Percentiles rank a stretch among this genome's conserved stretches.
Evolutionary conservation across 2,797 vertebrate species (phyloP).

Genomic region (Pelodytes ibericus): DNA sequence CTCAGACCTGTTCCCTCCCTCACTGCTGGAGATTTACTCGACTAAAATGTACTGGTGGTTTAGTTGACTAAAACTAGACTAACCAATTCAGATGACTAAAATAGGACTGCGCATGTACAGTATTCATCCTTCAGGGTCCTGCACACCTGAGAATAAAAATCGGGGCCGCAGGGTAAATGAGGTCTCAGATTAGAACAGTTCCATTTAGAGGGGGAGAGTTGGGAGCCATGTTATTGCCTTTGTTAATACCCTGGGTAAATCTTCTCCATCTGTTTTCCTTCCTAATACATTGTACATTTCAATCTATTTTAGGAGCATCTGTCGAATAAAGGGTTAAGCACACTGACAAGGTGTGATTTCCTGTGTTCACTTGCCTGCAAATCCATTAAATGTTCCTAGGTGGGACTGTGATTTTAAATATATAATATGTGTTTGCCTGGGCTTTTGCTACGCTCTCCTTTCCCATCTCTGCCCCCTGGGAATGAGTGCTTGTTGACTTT

Average conservation of each 20-base stretch:
- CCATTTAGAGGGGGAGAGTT: too few species aligned
- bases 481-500: constrained; percentile 53
- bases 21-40: too few species aligned
- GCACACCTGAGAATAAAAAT: too few species aligned
- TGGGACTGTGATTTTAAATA: constrained; percentile 26
- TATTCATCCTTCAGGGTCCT: too few species aligned
- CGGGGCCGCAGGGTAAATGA: too few species aligned
- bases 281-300: background rate
- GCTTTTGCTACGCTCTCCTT: constrained; percentile 22
- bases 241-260: background rate
- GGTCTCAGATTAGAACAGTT: too few species aligned
- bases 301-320: background rate
- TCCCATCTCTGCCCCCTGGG: constrained; percentile 30
- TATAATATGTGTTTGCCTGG: constrained; percentile 24
- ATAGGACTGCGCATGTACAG: too few species aligned
- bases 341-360: constrained; percentile 8
- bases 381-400: background rate
- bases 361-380: background rate
- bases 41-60: too few species aligned
- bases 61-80: too few species aligned
- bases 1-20: too few species aligned
- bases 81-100: too few species aligned
- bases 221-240: background rate
- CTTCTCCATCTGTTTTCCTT: background rate
- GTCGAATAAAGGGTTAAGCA: background rate